phyloP scores from a whole-genome alignment of 1,140 invertebrate genomes.

The Diabrotica virgifera region DNA sequence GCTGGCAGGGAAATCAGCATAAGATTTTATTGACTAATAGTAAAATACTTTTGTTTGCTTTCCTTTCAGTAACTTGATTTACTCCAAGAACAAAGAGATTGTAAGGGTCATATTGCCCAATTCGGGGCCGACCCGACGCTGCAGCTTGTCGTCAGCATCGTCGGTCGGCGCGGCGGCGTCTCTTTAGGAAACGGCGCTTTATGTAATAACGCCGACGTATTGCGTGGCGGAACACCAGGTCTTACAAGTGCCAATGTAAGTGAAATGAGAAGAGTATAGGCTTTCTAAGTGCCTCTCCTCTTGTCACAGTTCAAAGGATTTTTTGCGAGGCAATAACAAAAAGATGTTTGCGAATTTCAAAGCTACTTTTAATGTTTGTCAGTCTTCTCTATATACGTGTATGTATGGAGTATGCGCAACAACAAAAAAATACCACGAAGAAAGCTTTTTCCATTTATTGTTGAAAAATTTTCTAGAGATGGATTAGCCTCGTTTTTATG shows the following conservation, averaged over 20 bases:
- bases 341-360: conserved; percentile 12
- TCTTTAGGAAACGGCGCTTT: conserved; percentile 6
- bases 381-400: neutral
- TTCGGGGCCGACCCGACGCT: neutral
- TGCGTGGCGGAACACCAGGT: conserved; percentile 15
- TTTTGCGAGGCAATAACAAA: conserved; percentile 14
- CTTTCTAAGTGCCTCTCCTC: conserved; percentile 21
- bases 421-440: conserved; percentile 10
- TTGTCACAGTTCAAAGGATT: conserved; percentile 23
- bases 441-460: conserved; percentile 14
- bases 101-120: too few relatives aligned
- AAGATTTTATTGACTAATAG: too few relatives aligned
- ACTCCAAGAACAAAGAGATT: too few relatives aligned
- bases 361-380: conserved; percentile 14
- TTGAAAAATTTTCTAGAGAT: conserved; percentile 9
- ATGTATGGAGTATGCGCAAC: neutral
- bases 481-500: conserved; percentile 15
- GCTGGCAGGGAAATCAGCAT: too few relatives aligned
- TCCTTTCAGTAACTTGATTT: too few relatives aligned
- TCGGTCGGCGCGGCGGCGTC: neutral
- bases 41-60: too few relatives aligned
- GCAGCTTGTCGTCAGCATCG: neutral
- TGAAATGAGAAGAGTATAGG: conserved; percentile 25
- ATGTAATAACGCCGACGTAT: conserved; percentile 23
- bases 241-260: conserved; percentile 23